Conservation (phyloP, 2,888 invertebrate species). For the Hemistola chrysoprasaria region DNA sequence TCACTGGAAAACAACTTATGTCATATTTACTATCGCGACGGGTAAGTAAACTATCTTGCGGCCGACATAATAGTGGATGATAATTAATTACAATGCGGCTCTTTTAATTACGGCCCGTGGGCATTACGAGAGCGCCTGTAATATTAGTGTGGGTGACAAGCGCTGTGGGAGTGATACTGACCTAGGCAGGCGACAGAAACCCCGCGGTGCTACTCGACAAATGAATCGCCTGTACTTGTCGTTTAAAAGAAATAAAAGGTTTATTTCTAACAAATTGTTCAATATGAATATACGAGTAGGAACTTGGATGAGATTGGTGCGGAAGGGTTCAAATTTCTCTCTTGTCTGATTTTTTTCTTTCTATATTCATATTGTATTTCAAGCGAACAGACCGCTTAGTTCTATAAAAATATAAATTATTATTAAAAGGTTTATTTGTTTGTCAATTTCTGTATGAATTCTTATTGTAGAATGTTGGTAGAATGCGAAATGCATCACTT, state of each 20-base stretch:
- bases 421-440: too few relatives aligned
- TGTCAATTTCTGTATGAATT: too few relatives aligned
- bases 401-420: too few relatives aligned
- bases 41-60: conserved; percentile 26
- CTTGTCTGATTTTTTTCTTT: too few relatives aligned
- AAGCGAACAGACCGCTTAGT: too few relatives aligned
- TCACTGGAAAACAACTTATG: conserved; percentile 21
- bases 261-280: conserved; percentile 5
- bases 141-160: conserved; percentile 36
- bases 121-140: conserved; percentile 26
- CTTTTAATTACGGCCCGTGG: conserved; percentile 34
- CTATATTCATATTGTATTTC: too few relatives aligned
- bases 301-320: too few relatives aligned
- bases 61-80: conserved; percentile 19
- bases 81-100: conserved; percentile 27
- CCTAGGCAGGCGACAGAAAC: conserved; percentile 11
- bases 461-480: too few relatives aligned
- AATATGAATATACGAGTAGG: too few relatives aligned
- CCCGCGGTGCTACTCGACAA: conserved; percentile 27
- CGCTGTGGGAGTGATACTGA: conserved; percentile 33
- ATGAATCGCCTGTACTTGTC: conserved; percentile 30
- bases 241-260: conserved; percentile 19
- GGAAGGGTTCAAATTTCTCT: too few relatives aligned
- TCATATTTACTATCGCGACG: conserved; percentile 32
- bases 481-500: too few relatives aligned